Conservation (phyloP, 2,888 invertebrate species). For the Spodoptera picta region DNA sequence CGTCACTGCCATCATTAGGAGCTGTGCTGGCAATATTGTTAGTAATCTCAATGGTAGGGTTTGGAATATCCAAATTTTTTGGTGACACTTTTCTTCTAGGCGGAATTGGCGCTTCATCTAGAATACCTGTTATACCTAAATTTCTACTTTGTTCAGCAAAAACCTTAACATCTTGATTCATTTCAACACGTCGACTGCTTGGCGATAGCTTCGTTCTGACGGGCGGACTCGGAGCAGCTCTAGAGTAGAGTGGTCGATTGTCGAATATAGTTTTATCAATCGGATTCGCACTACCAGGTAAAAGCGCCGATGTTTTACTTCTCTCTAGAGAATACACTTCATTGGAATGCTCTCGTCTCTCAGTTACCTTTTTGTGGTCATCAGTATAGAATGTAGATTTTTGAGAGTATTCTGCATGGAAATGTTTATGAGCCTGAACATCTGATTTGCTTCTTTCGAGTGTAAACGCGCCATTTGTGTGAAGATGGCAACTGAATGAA, state of each 20-base stretch:
- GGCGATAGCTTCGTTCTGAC: conserved; percentile 81
- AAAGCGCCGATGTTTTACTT: conserved; percentile 80
- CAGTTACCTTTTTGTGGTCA: conserved; percentile 54
- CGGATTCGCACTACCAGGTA: conserved; percentile 68
- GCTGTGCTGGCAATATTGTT: conserved; percentile 49
- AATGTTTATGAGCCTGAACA: conserved; percentile 76
- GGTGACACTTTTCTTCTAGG: conserved; percentile 82
- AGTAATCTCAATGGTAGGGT: conserved; percentile 53
- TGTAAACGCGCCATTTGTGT: conserved; percentile 79
- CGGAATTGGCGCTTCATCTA: conserved; percentile 77
- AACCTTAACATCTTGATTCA: conserved; percentile 63
- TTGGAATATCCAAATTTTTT: conserved; percentile 64
- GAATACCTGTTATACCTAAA: conserved; percentile 73
- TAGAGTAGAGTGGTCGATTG: conserved; percentile 76
- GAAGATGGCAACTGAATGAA: conserved; percentile 84
- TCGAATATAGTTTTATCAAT: conserved; percentile 79
- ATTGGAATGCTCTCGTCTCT: conserved; percentile 58
- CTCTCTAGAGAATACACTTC: conserved; percentile 75
- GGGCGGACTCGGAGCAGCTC: conserved; percentile 85
- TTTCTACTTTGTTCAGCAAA: conserved; percentile 73
- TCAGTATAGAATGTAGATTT: conserved; percentile 80
- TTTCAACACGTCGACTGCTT: conserved; percentile 62
- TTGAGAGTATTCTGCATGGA: conserved; percentile 67
- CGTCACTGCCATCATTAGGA: conserved; percentile 67
- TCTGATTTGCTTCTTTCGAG: conserved; percentile 85